phyloP scores from a whole-genome alignment of 2,113 vertebrate genomes.

The Cygnus atratus region DNA sequence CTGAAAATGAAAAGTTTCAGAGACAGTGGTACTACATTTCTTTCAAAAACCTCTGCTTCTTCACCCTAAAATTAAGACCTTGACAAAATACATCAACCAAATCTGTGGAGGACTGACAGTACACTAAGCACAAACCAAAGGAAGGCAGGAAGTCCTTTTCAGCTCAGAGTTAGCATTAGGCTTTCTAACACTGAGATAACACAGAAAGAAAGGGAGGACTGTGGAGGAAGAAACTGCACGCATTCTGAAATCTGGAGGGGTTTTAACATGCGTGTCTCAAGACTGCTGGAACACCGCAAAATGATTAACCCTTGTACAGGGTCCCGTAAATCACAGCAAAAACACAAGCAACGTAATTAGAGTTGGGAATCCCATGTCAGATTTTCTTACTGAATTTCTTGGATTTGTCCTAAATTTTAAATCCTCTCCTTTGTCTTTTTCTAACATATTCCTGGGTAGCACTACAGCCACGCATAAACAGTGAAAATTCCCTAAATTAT shows the following conservation, averaged over 20 bases:
- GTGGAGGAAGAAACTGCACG: neutral
- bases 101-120: neutral
- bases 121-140: neutral
- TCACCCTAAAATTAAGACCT: neutral
- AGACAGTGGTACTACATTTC: neutral
- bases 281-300: neutral
- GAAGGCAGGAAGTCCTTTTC: neutral
- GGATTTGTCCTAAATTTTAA: neutral
- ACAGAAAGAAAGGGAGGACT: neutral
- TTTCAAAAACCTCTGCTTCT: neutral
- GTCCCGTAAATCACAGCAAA: constrained; percentile 4
- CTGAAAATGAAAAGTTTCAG: neutral
- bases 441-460: neutral
- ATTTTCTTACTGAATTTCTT: neutral
- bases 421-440: neutral
- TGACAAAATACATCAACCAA: neutral
- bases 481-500: neutral
- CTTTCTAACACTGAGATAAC: neutral
- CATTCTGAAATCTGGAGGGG: neutral
- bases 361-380: neutral
- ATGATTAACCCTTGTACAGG: neutral
- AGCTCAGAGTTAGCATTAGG: neutral
- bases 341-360: neutral
- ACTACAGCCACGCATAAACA: neutral
- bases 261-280: neutral